Conservation (phyloP, 2,888 invertebrate species). For the Amphimallon solstitiale region DNA sequence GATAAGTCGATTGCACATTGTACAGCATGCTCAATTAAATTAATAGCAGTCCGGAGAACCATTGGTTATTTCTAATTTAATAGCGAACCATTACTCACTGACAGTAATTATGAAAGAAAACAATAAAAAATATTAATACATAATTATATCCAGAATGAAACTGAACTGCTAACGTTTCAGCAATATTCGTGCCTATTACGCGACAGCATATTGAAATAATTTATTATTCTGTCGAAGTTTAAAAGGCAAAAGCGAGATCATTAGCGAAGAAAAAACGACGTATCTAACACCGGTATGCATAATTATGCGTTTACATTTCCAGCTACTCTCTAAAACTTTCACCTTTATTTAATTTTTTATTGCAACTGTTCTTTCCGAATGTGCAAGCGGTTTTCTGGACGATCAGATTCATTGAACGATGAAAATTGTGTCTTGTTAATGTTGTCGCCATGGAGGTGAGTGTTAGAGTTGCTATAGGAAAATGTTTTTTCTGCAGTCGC, state of each 20-base stretch:
- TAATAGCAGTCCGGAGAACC: no score
- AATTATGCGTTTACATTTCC: slow-evolving; percentile 18
- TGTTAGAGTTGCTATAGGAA: no score
- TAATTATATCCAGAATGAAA: neutral
- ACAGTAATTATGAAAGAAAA: no score
- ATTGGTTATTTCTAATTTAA: no score
- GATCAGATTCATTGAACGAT: neutral
- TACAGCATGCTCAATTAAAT: no score
- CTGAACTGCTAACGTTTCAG: neutral
- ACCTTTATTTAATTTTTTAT: slow-evolving; percentile 14
- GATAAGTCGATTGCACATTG: no score
- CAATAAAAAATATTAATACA: no score
- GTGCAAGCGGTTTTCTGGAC: neutral
- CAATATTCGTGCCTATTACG: no score
- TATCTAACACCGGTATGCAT: slow-evolving; percentile 11
- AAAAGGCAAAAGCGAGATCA: slow-evolving; percentile 7
- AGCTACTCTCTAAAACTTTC: slow-evolving; percentile 25
- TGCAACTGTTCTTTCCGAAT: slow-evolving; percentile 2
- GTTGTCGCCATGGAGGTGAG: neutral
- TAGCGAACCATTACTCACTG: no score
- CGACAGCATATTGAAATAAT: neutral
- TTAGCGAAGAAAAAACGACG: slow-evolving; percentile 8
- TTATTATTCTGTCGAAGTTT: neutral
- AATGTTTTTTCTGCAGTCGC: no score
- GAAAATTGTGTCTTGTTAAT: neutral